Conservation (phyloP, 2,888 invertebrate genomes). For the Deilephila elpenor region DNA sequence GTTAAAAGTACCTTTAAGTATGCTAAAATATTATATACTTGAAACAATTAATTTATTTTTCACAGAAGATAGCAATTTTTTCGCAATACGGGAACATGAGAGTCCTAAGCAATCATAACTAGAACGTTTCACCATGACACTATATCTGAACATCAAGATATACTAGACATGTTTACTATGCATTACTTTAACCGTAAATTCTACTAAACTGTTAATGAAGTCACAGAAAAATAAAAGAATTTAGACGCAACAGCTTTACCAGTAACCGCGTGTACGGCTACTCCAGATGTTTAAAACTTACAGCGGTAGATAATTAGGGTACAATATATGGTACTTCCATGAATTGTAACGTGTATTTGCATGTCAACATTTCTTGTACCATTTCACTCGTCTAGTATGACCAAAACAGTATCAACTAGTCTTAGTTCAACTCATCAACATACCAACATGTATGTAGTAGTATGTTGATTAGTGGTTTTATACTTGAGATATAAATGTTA, state of each 20-base stretch:
- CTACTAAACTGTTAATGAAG: background rate
- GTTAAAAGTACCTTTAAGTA: too few relatives aligned
- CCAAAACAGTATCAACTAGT: background rate
- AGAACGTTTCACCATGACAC: too few relatives aligned
- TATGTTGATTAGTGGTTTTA: background rate
- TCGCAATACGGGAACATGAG: too few relatives aligned
- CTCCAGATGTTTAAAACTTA: conserved; percentile 10
- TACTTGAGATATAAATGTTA: background rate
- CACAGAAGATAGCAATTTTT: too few relatives aligned
- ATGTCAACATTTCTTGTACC: conserved; percentile 1
- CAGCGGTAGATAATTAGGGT: conserved; percentile 12
- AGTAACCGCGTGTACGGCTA: background rate
- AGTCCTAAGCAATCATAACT: too few relatives aligned
- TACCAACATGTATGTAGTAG: too few relatives aligned
- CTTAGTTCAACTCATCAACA: too few relatives aligned
- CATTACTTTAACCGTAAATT: background rate
- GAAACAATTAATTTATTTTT: too few relatives aligned
- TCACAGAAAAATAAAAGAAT: background rate
- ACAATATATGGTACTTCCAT: conserved; percentile 8
- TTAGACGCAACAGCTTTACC: background rate
- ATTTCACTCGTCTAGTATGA: background rate
- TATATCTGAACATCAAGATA: too few relatives aligned
- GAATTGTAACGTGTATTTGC: conserved; percentile 13
- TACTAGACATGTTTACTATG: background rate
- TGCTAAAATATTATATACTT: too few relatives aligned